These are phyloP conservation scores for Lottia scabra DNA, from an alignment of 2,888 invertebrate genomes.

Conservation along the genomic window DNA sequence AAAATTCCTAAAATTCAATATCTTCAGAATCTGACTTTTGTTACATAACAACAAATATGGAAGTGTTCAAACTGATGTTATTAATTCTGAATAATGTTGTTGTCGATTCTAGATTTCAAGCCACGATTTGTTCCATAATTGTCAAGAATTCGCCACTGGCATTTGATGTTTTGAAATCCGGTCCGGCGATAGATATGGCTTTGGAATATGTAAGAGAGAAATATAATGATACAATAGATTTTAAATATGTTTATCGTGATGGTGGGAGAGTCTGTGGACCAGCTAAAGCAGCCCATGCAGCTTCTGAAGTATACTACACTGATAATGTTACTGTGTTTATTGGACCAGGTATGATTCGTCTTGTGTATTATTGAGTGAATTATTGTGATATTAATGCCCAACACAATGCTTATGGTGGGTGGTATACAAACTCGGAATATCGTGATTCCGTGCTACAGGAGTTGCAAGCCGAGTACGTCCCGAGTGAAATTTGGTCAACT, in stretches of 20 bases:
- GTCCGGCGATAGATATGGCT: conserved; percentile 23
- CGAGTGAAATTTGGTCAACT: too few species aligned
- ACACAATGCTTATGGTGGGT: too few species aligned
- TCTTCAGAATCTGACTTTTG: too few species aligned
- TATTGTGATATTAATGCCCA: too few species aligned
- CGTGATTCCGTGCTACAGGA: too few species aligned
- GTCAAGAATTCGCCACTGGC: conserved; percentile 6
- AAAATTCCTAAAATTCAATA: too few species aligned
- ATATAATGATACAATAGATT: conserved; percentile 18
- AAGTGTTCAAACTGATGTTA: neutral
- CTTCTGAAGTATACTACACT: conserved; percentile 29
- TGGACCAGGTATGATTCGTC: conserved; percentile 29
- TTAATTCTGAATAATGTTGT: neutral
- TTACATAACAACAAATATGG: too few species aligned
- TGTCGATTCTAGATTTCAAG: neutral
- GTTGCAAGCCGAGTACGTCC: too few species aligned
- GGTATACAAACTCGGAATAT: too few species aligned
- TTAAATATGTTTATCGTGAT: conserved; percentile 5
- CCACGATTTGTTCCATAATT: conserved; percentile 19
- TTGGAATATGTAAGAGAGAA: conserved; percentile 10
- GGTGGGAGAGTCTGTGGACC: conserved; percentile 19
- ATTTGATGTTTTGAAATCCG: conserved; percentile 17
- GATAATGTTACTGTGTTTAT: conserved; percentile 27
- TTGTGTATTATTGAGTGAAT: too few species aligned
- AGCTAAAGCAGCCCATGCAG: conserved; percentile 21